Conservation (phyloP, 2,888 invertebrate species). For the Sceliomorpha sp. region DNA sequence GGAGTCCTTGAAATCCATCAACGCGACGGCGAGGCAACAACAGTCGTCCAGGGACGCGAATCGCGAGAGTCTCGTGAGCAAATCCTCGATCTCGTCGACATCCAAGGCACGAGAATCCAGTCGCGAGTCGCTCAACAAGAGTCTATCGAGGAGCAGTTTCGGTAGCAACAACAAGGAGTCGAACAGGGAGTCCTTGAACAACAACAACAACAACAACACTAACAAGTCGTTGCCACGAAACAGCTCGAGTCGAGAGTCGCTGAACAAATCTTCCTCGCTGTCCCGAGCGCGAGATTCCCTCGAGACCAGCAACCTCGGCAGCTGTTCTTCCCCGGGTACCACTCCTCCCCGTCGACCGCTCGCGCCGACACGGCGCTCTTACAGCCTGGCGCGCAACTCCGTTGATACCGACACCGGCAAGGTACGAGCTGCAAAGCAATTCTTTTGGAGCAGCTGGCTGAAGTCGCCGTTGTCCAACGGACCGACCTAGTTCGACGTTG, state of each 20-base stretch:
- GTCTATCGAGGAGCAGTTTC: constrained; percentile 63
- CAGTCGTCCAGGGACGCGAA: constrained; percentile 69
- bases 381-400: constrained; percentile 75
- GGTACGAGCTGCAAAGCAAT: constrained; percentile 87
- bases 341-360: constrained; percentile 75
- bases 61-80: constrained; percentile 60
- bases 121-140: constrained; percentile 75
- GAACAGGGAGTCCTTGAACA: constrained; percentile 68
- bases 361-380: constrained; percentile 78
- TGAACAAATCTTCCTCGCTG: constrained; percentile 74
- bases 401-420: constrained; percentile 82
- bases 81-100: constrained; percentile 60
- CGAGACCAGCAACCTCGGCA: constrained; percentile 68
- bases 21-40: constrained; percentile 49
- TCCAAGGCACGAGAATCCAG: constrained; percentile 70
- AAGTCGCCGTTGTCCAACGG: constrained; percentile 83
- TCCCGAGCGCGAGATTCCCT: constrained; percentile 75
- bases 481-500: constrained; percentile 75
- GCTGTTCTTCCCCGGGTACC: constrained; percentile 66
- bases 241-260: constrained; percentile 73
- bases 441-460: constrained; percentile 86
- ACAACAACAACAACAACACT: constrained; percentile 51
- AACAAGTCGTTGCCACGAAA: constrained; percentile 72
- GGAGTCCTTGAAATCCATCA: constrained; percentile 75
- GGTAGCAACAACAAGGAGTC: constrained; percentile 63